Percentiles rank a stretch among this genome's conserved stretches.
Conservation (phyloP, 2,888 invertebrate genomes). For the Cephus sareptanus region DNA sequence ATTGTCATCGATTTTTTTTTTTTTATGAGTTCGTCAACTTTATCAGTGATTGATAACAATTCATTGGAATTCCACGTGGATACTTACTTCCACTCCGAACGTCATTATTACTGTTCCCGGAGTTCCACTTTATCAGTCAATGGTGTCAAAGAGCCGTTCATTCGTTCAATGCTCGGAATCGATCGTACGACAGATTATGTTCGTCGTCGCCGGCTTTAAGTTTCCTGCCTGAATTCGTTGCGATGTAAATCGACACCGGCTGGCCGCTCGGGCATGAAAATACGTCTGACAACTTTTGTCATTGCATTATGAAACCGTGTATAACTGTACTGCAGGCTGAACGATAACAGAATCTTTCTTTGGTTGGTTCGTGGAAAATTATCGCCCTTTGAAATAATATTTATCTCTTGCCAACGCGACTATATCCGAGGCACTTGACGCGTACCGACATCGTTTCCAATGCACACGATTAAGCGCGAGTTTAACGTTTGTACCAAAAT, state of each 20-base stretch:
- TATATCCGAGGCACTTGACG: neutral
- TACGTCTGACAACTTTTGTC: neutral
- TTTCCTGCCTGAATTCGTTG: neutral
- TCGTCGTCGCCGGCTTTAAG: neutral
- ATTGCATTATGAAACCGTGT: neutral
- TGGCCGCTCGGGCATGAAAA: neutral
- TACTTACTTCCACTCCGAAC: neutral
- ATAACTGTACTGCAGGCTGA: neutral
- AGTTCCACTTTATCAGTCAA: conserved; percentile 5
- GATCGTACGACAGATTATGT: neutral
- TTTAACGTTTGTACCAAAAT: neutral
- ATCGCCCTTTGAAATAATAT: neutral
- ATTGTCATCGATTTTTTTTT: neutral
- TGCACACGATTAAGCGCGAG: neutral
- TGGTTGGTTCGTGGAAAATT: neutral
- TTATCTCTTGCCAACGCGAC: neutral
- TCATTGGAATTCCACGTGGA: neutral
- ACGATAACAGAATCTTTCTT: neutral
- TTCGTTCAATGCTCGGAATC: neutral
- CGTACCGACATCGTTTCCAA: neutral
- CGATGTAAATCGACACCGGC: neutral
- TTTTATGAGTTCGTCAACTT: neutral
- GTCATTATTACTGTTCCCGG: neutral
- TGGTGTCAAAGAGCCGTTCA: conserved; percentile 5
- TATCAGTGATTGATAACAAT: neutral